A percentile compares a stretch with the other conserved stretches of the same genome.
These are phyloP conservation scores for Galemys pyrenaicus DNA, from an alignment of 2,113 vertebrate genomes.

Conservation along the genomic window DNA sequence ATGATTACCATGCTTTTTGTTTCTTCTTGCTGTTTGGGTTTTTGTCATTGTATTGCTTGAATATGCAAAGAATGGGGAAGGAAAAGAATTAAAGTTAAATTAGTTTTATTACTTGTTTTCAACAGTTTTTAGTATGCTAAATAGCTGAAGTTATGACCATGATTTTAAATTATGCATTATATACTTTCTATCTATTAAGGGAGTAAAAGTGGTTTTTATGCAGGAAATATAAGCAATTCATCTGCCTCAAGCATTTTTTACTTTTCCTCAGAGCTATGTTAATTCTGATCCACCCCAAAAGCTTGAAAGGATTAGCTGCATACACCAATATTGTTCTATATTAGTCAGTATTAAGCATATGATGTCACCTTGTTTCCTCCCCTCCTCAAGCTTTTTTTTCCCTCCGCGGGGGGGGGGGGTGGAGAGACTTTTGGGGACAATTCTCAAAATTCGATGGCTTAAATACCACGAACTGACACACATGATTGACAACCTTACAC, in stretches of 20 bases:
- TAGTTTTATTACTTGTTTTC: conserved; percentile 57
- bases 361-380: conserved; percentile 75
- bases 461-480: conserved; percentile 53
- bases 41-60: conserved; percentile 42
- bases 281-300: conserved; percentile 67
- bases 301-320: conserved; percentile 74
- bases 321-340: conserved; percentile 74
- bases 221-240: conserved; percentile 49
- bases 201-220: conserved; percentile 53
- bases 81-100: conserved; percentile 47
- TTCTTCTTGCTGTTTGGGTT: conserved; percentile 25
- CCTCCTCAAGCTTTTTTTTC: conserved; percentile 42
- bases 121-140: conserved; percentile 43
- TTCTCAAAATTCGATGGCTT: conserved; percentile 49
- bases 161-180: conserved; percentile 54
- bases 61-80: not conserved
- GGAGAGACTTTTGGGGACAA: not conserved
- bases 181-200: conserved; percentile 20
- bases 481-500: conserved; percentile 59
- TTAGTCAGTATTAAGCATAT: conserved; percentile 75
- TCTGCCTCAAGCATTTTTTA: conserved; percentile 37
- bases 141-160: conserved; percentile 28
- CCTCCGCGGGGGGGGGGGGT: not conserved
- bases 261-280: conserved; percentile 62
- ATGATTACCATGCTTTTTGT: conserved; percentile 50